Evolutionary conservation across 2,113 vertebrate genomes (phyloP).

Genomic region (Gobiocypris rarus): DNA sequence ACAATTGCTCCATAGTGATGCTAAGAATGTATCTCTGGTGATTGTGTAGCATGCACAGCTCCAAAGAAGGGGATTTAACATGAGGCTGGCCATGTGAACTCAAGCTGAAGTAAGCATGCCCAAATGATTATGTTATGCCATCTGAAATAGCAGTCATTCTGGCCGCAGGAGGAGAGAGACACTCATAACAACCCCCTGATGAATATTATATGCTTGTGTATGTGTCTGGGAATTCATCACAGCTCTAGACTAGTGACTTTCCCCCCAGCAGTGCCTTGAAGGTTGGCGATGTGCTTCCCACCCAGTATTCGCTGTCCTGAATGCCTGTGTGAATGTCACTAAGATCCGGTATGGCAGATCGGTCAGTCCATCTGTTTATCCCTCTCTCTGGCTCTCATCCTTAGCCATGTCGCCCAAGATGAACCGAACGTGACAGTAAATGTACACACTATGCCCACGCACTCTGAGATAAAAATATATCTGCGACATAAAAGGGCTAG

Average conservation of each 20-base stretch:
- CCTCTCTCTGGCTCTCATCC: constrained; percentile 24
- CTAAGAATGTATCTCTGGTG: constrained; percentile 8
- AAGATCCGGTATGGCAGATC: constrained; percentile 8
- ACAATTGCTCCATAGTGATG: neutral
- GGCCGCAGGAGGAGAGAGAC: constrained; percentile 20
- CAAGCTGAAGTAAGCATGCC: constrained; percentile 42
- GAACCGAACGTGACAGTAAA: constrained; percentile 47
- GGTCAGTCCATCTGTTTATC: constrained; percentile 21
- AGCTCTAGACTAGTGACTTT: constrained; percentile 25
- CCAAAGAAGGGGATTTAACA: constrained; percentile 32
- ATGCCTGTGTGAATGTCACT: neutral
- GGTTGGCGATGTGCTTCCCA: constrained; percentile 28
- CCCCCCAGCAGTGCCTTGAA: constrained; percentile 4
- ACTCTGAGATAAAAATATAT: constrained; percentile 55
- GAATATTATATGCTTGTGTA: constrained; percentile 33
- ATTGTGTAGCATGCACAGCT: constrained; percentile 10
- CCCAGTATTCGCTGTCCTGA: neutral
- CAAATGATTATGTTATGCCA: constrained; percentile 47
- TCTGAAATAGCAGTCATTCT: constrained; percentile 48
- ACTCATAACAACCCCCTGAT: constrained; percentile 38
- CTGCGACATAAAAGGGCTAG: constrained; percentile 35
- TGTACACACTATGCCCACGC: constrained; percentile 50
- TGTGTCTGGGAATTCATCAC: constrained; percentile 38
- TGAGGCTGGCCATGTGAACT: constrained; percentile 48
- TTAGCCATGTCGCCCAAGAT: neutral